Conservation (phyloP, 2,797 vertebrate species). For the Urosaurus nigricauda region DNA sequence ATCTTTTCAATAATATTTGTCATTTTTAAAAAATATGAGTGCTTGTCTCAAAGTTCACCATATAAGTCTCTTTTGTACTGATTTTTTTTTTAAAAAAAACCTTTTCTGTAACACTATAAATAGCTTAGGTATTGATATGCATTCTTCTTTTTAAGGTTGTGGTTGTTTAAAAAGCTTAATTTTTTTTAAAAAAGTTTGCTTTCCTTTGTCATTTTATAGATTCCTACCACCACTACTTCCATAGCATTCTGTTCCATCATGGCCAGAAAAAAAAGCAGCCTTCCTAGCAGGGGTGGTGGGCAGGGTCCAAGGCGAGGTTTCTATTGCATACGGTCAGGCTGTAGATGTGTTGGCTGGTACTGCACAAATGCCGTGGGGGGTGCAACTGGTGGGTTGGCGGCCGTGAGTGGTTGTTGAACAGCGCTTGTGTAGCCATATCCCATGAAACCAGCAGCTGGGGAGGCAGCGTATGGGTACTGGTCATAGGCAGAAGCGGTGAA, state of each 20-base stretch:
- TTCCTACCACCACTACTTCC: constrained; percentile 11
- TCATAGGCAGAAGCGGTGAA: constrained; percentile 91
- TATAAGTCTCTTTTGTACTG: constrained; percentile 57
- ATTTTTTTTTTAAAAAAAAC: constrained; percentile 19
- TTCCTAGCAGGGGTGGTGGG: constrained; percentile 23
- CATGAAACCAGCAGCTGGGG: constrained; percentile 85
- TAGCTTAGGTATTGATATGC: constrained; percentile 70
- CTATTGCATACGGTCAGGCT: constrained; percentile 94
- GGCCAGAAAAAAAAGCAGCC: constrained; percentile 49
- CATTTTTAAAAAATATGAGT: not conserved
- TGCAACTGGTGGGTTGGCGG: constrained; percentile 76
- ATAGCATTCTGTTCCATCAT: constrained; percentile 52
- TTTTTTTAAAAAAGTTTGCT: not conserved
- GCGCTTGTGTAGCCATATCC: constrained; percentile 87
- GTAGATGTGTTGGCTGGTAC: constrained; percentile 91
- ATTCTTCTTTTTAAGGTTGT: constrained; percentile 39
- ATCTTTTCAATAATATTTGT: constrained; percentile 66
- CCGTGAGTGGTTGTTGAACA: constrained; percentile 78
- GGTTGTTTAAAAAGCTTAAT: constrained; percentile 10
- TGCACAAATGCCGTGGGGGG: constrained; percentile 85
- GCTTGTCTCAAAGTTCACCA: constrained; percentile 68
- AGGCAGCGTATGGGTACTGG: constrained; percentile 92
- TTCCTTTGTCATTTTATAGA: constrained; percentile 3
- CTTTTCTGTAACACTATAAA: constrained; percentile 73
- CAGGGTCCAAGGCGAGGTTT: constrained; percentile 41